Percentiles rank a stretch among this genome's conserved stretches.
phyloP scores from a whole-genome alignment of 2,113 vertebrate genomes.

The Xiphophorus hellerii region DNA sequence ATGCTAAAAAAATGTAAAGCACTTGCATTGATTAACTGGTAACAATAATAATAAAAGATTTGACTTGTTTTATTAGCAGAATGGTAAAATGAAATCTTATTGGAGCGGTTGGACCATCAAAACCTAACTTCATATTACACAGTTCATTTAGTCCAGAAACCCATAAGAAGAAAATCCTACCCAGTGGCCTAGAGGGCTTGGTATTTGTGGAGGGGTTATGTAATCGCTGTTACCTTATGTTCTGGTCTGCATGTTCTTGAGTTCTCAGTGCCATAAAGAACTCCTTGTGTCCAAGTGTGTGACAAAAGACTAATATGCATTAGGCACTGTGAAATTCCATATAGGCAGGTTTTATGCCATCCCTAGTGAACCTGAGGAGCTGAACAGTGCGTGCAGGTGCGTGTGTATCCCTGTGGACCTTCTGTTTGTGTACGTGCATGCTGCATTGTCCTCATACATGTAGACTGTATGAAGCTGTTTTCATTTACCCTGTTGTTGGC shows the following conservation, averaged over 20 bases:
- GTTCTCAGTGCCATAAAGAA: conserved; percentile 9
- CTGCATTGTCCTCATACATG: conserved; percentile 10
- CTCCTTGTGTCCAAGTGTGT: conserved; percentile 15
- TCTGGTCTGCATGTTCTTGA: neutral
- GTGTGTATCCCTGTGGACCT: conserved; percentile 9
- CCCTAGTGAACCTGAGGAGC: conserved; percentile 10
- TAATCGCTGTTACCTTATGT: neutral
- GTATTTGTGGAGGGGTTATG: neutral
- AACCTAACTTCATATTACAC: neutral
- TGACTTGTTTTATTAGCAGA: neutral
- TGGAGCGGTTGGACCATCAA: too few species aligned
- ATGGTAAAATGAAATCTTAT: neutral
- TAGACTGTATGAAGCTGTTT: conserved; percentile 45
- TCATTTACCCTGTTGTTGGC: conserved; percentile 25
- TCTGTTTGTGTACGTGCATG: neutral
- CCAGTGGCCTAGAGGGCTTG: conserved; percentile 1
- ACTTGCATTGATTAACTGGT: too few species aligned
- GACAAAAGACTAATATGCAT: neutral
- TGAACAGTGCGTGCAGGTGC: conserved; percentile 1
- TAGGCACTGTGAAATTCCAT: conserved; percentile 24
- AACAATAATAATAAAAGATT: neutral
- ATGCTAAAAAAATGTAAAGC: too few species aligned
- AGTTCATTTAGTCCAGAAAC: neutral
- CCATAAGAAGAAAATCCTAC: neutral
- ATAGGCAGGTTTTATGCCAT: conserved; percentile 29